These are phyloP conservation scores for Drosophila funebris DNA, from an alignment of 1,140 invertebrate species.

Conservation along the genomic window DNA sequence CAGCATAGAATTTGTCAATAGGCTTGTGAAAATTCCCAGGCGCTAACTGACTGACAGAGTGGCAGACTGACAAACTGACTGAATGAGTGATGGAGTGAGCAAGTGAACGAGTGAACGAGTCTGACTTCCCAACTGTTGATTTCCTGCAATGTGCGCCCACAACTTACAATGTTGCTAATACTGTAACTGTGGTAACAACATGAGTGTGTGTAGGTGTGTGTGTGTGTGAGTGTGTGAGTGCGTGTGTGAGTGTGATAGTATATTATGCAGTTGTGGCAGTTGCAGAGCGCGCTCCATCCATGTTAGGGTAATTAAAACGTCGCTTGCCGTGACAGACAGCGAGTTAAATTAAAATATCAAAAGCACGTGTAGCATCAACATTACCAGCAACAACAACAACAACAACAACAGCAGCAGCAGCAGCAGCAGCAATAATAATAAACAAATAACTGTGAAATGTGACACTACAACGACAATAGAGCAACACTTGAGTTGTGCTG, in stretches of 20 bases:
- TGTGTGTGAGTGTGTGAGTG: not conserved
- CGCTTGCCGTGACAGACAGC: slow-evolving; percentile 61
- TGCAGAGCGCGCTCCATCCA: not conserved
- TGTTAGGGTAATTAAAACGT: slow-evolving; percentile 59
- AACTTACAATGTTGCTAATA: slow-evolving; percentile 2
- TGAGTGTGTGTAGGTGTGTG: not conserved
- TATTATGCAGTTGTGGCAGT: slow-evolving; percentile 49
- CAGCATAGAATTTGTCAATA: slow-evolving; percentile 45
- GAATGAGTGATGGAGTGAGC: slow-evolving; percentile 12
- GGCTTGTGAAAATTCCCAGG: slow-evolving; percentile 58
- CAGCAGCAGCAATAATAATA: slow-evolving; percentile 1
- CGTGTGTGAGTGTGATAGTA: slow-evolving; percentile 5
- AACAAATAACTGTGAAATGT: slow-evolving; percentile 71
- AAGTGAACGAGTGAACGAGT: slow-evolving; percentile 25
- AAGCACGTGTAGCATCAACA: slow-evolving; percentile 62
- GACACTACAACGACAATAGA: slow-evolving; percentile 53
- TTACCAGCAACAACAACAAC: slow-evolving; percentile 16
- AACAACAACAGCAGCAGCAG: slow-evolving; percentile 31
- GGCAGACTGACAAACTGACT: slow-evolving; percentile 20
- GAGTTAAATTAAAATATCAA: slow-evolving; percentile 65
- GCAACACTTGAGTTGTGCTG: slow-evolving; percentile 52
- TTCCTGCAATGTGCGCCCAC: slow-evolving; percentile 31
- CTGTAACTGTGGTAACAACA: slow-evolving; percentile 11
- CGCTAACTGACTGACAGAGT: slow-evolving; percentile 40
- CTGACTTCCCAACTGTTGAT: slow-evolving; percentile 20